These are phyloP conservation scores for Globia sparganii DNA, from an alignment of 2,888 invertebrate genomes.

Conservation along the genomic window DNA sequence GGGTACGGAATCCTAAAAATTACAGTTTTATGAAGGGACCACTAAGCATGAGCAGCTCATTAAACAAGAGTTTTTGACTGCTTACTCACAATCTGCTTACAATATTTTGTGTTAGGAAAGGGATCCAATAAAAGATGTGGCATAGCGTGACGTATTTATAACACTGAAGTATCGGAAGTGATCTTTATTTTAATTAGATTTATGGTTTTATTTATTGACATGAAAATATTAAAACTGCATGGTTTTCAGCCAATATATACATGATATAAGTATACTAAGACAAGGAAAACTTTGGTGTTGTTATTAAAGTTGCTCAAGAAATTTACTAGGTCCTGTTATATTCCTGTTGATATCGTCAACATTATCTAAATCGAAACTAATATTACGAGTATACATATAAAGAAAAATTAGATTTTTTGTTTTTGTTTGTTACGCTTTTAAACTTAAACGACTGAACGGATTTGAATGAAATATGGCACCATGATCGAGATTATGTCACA, in stretches of 20 bases:
- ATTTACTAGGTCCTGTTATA: not conserved
- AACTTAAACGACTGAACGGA: no score
- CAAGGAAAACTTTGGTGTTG: not conserved
- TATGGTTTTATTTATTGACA: not conserved
- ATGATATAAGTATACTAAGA: not conserved
- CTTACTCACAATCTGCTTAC: constrained; percentile 29
- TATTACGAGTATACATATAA: no score
- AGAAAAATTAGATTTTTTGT: no score
- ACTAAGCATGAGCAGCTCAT: constrained; percentile 41
- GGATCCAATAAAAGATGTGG: constrained; percentile 2
- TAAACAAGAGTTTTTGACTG: constrained; percentile 26
- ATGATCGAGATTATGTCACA: no score
- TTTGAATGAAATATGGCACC: no score
- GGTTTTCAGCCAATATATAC: not conserved
- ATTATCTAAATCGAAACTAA: no score
- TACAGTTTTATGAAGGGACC: constrained; percentile 20
- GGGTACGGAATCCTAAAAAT: constrained; percentile 23
- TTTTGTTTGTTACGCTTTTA: no score
- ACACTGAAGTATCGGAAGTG: not conserved
- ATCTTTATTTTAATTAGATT: not conserved
- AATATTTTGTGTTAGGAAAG: constrained; percentile 6
- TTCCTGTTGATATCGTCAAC: no score
- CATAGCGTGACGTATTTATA: not conserved
- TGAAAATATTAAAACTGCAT: not conserved
- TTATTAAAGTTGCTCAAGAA: not conserved